phyloP scores from a whole-genome alignment of 2,113 vertebrate species.

The Mystacornis crossleyi region DNA sequence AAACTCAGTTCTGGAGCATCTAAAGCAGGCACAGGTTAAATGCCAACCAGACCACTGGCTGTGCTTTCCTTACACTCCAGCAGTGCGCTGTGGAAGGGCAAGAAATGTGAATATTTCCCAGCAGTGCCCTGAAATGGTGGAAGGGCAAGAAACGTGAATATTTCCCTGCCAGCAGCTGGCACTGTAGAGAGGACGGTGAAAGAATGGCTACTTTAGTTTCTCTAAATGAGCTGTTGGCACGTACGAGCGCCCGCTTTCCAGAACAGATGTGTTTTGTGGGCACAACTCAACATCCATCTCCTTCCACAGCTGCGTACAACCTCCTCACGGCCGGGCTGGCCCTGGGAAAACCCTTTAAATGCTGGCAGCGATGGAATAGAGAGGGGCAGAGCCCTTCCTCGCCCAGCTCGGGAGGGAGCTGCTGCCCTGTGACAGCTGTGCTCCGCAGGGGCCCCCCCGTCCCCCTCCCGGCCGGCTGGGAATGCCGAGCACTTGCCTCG shows the following conservation, averaged over 20 bases:
- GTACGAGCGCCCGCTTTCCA: not conserved
- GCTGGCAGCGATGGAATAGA: not conserved
- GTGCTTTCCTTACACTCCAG: not conserved
- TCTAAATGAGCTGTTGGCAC: not conserved
- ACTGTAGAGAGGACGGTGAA: not conserved
- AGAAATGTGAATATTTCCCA: not conserved
- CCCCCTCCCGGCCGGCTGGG: not conserved
- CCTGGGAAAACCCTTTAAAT: not conserved
- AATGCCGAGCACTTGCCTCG: not conserved
- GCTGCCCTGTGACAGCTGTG: not conserved
- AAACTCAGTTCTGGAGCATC: not conserved
- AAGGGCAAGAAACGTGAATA: not conserved
- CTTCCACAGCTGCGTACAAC: rapidly evolving
- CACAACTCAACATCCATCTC: not conserved
- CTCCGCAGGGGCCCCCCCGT: not conserved
- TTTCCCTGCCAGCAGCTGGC: not conserved
- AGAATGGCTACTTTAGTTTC: not conserved
- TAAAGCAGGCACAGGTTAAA: not conserved
- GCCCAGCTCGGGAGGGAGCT: not conserved
- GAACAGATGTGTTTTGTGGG: not conserved
- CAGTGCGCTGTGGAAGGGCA: not conserved
- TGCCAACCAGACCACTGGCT: not conserved
- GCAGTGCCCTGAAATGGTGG: not conserved
- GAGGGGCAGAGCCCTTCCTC: not conserved
- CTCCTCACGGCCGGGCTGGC: not conserved